These are phyloP conservation scores for Oconnorella tubifera DNA, from an alignment of 2,888 invertebrate species.

Conservation along the genomic window DNA sequence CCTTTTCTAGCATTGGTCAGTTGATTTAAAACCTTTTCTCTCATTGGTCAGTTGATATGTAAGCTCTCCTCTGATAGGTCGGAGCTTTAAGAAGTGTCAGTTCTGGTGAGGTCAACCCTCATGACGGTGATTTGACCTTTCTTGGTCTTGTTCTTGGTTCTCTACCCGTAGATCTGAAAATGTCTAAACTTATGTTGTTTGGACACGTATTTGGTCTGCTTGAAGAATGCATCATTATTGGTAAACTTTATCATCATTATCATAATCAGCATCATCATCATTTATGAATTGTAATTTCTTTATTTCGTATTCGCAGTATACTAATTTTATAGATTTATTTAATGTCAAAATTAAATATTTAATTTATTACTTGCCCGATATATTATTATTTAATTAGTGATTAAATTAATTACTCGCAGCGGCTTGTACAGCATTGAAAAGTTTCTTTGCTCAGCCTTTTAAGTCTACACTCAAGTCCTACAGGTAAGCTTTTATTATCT, in stretches of 20 bases:
- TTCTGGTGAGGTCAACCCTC: constrained; percentile 58
- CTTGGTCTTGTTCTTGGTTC: constrained; percentile 77
- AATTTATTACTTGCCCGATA: neutral
- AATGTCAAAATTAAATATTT: neutral
- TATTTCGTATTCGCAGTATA: neutral
- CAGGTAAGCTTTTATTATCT: constrained; percentile 44
- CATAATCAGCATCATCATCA: neutral
- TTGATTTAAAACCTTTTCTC: neutral
- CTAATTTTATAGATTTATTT: neutral
- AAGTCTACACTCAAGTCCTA: constrained; percentile 62
- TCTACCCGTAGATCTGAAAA: constrained; percentile 76
- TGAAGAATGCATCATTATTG: constrained; percentile 81
- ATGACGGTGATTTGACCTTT: constrained; percentile 83
- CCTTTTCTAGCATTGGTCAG: neutral
- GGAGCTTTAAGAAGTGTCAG: constrained; percentile 71
- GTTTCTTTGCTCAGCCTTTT: constrained; percentile 73
- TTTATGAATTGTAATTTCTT: neutral
- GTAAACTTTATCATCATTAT: constrained; percentile 31
- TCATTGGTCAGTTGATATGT: neutral
- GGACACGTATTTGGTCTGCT: constrained; percentile 82
- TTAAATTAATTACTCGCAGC: constrained; percentile 59
- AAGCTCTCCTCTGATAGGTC: constrained; percentile 59
- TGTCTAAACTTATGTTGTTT: constrained; percentile 78
- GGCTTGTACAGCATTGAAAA: constrained; percentile 76
- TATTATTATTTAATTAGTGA: constrained; percentile 31